Conservation (phyloP, 2,888 invertebrate species). For the Oxycera nigricornis region DNA sequence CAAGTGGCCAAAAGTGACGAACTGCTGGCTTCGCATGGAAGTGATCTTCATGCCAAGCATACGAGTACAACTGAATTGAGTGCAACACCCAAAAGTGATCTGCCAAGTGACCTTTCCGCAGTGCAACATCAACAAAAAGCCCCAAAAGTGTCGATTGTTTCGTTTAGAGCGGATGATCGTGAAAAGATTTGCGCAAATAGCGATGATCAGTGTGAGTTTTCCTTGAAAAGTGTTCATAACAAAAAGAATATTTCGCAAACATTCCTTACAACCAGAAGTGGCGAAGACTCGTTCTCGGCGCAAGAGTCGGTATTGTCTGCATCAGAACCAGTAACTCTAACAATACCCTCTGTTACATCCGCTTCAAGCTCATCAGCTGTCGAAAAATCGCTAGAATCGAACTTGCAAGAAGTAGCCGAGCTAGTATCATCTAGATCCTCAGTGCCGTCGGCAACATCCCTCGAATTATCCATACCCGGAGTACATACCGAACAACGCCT, state of each 20-base stretch:
- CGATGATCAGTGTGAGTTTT: constrained; percentile 10
- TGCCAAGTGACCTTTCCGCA: constrained; percentile 32
- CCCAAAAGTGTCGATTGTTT: constrained; percentile 45
- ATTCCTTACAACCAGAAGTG: constrained; percentile 1
- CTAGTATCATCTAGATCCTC: background rate
- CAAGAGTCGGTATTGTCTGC: background rate
- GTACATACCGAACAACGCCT: background rate
- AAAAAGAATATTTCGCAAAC: constrained; percentile 35
- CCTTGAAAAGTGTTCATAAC: constrained; percentile 4
- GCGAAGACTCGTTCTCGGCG: background rate
- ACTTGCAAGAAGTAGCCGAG: background rate
- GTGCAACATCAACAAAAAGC: constrained; percentile 20
- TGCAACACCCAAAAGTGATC: constrained; percentile 9
- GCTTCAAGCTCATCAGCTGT: background rate
- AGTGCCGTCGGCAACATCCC: background rate
- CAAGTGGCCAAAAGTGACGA: background rate
- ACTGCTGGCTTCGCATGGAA: constrained; percentile 10
- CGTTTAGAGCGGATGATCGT: constrained; percentile 30
- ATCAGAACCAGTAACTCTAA: background rate
- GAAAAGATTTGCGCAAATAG: background rate
- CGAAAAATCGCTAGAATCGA: background rate
- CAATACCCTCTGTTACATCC: background rate
- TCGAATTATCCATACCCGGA: background rate
- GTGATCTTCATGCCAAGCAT: background rate
- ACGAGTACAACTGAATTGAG: background rate